A percentile compares a stretch with the other conserved stretches of the same genome.
Evolutionary conservation across 1,140 invertebrate species (phyloP).

Genomic region (Metaphire vulgaris): DNA sequence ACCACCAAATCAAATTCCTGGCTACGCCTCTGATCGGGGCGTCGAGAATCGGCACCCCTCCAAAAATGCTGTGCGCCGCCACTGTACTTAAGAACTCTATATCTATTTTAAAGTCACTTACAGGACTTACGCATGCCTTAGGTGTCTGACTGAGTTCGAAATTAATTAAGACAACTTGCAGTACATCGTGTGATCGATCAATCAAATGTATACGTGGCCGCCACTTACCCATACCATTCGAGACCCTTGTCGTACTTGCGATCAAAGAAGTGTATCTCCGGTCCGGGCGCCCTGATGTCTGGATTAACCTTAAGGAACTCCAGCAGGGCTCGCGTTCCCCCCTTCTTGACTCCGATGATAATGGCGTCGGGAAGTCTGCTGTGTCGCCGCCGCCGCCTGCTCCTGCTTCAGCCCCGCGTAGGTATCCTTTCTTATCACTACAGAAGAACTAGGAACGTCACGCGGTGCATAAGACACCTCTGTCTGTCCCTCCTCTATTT

Average conservation of each 20-base stretch:
- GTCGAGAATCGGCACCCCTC: no score
- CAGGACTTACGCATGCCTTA: no score
- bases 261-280: slow-evolving; percentile 54
- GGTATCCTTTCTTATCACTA: neutral
- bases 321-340: slow-evolving; percentile 53
- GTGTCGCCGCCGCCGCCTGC: neutral
- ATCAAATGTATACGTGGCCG: no score
- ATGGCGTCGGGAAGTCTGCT: slow-evolving; percentile 42
- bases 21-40: no score
- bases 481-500: neutral
- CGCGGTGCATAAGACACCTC: neutral
- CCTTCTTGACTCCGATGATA: slow-evolving; percentile 54
- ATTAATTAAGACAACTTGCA: no score
- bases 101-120: no score
- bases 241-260: slow-evolving; percentile 48
- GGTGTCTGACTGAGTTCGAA: no score
- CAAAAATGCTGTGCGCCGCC: no score
- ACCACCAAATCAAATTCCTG: no score
- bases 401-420: neutral
- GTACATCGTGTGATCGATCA: no score
- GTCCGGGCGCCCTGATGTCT: slow-evolving; percentile 40
- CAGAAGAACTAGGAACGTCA: neutral
- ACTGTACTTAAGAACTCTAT: no score
- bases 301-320: slow-evolving; percentile 52
- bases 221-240: slow-evolving; percentile 51